Evolutionary conservation across 2,113 vertebrate genomes (phyloP).

Genomic region (Dissostichus mawsoni): DNA sequence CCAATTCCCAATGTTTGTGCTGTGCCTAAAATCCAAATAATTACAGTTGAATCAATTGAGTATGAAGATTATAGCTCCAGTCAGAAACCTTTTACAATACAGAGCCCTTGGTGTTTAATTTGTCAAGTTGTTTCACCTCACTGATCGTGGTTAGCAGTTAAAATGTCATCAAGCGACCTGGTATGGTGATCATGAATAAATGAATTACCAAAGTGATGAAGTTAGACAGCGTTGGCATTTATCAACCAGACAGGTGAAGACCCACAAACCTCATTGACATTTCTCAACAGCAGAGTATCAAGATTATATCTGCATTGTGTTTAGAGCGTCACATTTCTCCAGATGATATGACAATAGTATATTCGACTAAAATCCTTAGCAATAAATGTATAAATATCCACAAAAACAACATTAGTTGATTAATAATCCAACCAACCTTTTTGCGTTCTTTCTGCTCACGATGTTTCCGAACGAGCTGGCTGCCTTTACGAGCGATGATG

Average conservation of each 20-base stretch:
- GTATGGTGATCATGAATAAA: constrained; percentile 21
- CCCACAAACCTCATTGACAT: constrained; percentile 17
- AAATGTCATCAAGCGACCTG: constrained; percentile 29
- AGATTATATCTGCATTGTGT: neutral
- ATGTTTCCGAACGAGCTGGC: constrained; percentile 97
- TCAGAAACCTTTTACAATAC: neutral
- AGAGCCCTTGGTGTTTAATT: too few relatives aligned
- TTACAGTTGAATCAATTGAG: neutral
- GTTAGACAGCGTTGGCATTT: constrained; percentile 6
- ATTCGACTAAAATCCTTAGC: neutral
- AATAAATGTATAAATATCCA: neutral
- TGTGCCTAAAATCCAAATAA: constrained; percentile 88
- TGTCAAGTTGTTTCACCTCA: constrained; percentile 16
- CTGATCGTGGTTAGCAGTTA: neutral
- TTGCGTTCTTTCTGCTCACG: constrained; percentile 98
- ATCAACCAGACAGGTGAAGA: constrained; percentile 6
- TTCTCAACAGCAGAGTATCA: constrained; percentile 13
- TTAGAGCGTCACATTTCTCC: neutral
- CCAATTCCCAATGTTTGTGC: constrained; percentile 99
- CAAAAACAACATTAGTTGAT: neutral
- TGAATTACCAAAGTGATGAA: constrained; percentile 13
- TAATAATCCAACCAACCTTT: constrained; percentile 84
- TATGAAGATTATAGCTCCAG: neutral
- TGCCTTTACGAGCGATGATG: constrained; percentile 97
- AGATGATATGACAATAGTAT: neutral